Conservation (phyloP, 1,140 invertebrate genomes). For the Portunus trituberculatus region DNA sequence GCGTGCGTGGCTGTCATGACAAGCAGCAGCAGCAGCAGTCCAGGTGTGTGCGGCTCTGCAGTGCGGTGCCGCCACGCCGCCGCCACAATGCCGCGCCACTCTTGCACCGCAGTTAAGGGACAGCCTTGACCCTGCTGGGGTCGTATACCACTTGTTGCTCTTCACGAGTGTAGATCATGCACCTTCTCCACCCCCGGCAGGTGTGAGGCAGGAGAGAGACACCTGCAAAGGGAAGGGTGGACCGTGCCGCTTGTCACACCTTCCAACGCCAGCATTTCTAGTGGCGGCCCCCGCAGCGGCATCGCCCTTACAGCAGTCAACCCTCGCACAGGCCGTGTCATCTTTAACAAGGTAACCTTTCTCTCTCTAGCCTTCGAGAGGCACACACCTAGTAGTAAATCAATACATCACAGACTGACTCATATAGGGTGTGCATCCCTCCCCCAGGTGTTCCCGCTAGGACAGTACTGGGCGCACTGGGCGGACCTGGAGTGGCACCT, state of each 20-base stretch:
- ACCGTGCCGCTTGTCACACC: not conserved
- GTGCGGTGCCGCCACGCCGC: not conserved
- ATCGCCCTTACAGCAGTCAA: slow-evolving; percentile 54
- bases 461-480: slow-evolving; percentile 67
- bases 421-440: not conserved
- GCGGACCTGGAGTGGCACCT: slow-evolving; percentile 72
- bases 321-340: not conserved
- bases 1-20: too few relatives aligned
- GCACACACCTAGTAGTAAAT: not conserved
- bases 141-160: not conserved
- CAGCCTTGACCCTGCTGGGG: not conserved
- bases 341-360: slow-evolving; percentile 62
- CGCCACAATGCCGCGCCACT: not conserved
- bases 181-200: not conserved
- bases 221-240: not conserved
- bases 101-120: not conserved
- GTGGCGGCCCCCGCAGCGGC: not conserved
- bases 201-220: not conserved
- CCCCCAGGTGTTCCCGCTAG: slow-evolving; percentile 70
- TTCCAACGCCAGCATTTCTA: not conserved
- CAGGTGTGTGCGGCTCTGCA: too few relatives aligned
- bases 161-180: not conserved
- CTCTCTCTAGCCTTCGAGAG: not conserved
- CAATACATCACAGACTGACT: not conserved
- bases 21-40: too few relatives aligned